These are phyloP conservation scores for Leptopilina clavipes DNA, from an alignment of 1,140 invertebrate species.

Conservation along the genomic window DNA sequence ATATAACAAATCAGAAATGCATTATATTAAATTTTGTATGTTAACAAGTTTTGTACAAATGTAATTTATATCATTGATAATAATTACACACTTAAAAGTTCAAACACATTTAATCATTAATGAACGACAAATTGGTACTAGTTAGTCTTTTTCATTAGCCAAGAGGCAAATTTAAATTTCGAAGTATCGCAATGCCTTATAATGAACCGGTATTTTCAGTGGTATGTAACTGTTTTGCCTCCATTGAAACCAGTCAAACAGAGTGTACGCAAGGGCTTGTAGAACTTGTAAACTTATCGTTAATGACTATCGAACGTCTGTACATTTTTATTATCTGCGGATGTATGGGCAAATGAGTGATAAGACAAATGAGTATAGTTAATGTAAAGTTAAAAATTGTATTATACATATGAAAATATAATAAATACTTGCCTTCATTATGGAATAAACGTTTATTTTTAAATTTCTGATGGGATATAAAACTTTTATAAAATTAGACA, in stretches of 20 bases:
- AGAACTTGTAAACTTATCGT: slow-evolving; percentile 57
- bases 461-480: too few relatives aligned
- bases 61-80: slow-evolving; percentile 4
- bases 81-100: neutral
- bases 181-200: slow-evolving; percentile 45
- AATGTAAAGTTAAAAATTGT: neutral
- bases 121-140: slow-evolving; percentile 4
- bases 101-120: neutral
- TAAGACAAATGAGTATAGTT: neutral
- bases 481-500: neutral
- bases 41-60: neutral
- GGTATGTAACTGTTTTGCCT: slow-evolving; percentile 37
- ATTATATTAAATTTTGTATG: neutral
- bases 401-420: neutral
- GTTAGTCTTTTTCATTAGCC: slow-evolving; percentile 4
- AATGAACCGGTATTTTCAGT: slow-evolving; percentile 43
- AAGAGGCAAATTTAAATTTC: slow-evolving; percentile 47
- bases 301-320: slow-evolving; percentile 50
- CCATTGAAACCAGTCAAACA: slow-evolving; percentile 46
- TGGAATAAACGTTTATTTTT: too few relatives aligned
- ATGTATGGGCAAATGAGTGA: slow-evolving; percentile 37
- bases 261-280: slow-evolving; percentile 43
- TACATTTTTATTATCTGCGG: slow-evolving; percentile 44
- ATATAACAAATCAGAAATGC: neutral
- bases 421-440: too few relatives aligned